These are phyloP conservation scores for Tyrannus savana DNA, from an alignment of 2,113 vertebrate genomes.

Conservation along the genomic window DNA sequence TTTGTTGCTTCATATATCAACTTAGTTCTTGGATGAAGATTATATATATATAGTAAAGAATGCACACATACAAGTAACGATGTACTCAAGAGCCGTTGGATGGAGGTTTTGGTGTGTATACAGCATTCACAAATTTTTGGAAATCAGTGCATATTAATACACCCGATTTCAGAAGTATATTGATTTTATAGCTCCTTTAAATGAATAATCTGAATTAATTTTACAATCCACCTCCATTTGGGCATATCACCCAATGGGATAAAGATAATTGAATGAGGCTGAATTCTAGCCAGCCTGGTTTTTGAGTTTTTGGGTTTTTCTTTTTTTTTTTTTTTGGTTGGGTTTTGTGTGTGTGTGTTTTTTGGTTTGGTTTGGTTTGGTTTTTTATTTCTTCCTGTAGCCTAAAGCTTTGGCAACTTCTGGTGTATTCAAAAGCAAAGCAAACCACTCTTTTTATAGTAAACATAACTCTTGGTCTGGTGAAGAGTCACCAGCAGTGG, in stretches of 20 bases:
- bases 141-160: neutral
- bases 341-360: neutral
- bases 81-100: neutral
- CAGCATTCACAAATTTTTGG: neutral
- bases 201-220: neutral
- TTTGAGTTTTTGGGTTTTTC: neutral
- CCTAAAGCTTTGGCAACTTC: conserved; percentile 36
- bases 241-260: neutral
- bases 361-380: too few species aligned
- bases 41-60: neutral
- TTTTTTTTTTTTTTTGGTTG: neutral
- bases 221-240: neutral
- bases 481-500: conserved; percentile 67
- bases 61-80: neutral
- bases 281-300: neutral
- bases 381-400: conserved; percentile 27
- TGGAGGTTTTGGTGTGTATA: neutral
- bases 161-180: neutral
- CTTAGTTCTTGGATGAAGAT: neutral
- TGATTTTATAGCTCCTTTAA: neutral
- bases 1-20: neutral
- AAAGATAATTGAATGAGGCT: neutral
- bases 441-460: conserved; percentile 53
- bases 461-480: conserved; percentile 65
- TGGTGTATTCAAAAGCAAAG: conserved; percentile 30